Conservation (phyloP, 2,797 vertebrate species). For the Sphenopsis melanotis region DNA sequence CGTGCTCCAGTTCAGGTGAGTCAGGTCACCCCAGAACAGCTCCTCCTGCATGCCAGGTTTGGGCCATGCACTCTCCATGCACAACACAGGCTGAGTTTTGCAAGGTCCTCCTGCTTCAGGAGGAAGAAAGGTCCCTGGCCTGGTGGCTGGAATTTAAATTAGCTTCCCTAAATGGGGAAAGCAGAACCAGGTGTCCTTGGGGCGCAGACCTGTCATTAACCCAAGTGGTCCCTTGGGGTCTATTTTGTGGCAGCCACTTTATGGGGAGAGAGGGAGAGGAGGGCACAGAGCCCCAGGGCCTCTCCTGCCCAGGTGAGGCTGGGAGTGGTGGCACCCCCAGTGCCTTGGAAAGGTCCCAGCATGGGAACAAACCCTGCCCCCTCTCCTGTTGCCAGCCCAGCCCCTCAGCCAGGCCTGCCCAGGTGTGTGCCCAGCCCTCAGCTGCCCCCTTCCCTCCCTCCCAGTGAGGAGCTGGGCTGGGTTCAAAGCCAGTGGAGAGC, state of each 20-base stretch:
- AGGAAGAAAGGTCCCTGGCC: neutral
- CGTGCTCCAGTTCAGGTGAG: accelerated
- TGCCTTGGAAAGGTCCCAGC: neutral
- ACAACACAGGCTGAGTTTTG: neutral
- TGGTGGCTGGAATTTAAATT: conserved; percentile 33
- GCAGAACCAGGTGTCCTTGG: conserved; percentile 20
- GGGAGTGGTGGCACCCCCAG: neutral
- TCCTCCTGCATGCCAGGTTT: neutral
- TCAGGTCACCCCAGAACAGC: neutral
- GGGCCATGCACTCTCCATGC: neutral
- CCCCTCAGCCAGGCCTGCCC: neutral
- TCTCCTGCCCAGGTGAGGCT: neutral
- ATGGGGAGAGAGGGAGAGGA: neutral
- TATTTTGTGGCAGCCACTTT: neutral
- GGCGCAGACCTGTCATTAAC: neutral
- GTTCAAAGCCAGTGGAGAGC: neutral
- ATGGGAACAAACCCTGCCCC: neutral
- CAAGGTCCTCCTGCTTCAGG: neutral
- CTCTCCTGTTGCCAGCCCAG: neutral
- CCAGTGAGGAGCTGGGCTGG: neutral
- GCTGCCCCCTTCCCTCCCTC: neutral
- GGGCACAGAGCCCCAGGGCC: neutral
- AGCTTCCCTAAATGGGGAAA: conserved; percentile 8
- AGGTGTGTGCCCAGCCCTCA: neutral
- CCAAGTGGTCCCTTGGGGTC: neutral